Base-by-base conservation (phyloP, 2,113 vertebrate genomes). In the Paradoxurus hermaphroditus region DNA sequence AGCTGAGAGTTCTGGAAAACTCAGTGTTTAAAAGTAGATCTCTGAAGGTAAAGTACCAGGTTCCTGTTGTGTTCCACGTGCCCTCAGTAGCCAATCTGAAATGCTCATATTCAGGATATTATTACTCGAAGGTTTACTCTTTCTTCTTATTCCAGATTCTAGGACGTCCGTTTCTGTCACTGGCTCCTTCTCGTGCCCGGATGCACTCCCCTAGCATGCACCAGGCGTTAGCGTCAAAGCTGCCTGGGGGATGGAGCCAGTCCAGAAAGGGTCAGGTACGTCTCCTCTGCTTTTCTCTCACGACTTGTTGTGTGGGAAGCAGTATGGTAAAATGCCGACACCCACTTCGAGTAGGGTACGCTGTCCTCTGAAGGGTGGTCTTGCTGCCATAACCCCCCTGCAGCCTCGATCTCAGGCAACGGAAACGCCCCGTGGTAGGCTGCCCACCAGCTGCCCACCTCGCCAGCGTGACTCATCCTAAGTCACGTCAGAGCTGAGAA, bases 111-210 rank as follows among this genome's bases (percentile, higher is more conserved):
- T 96, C 39, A 89, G 93, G 84, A 41, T 97, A 67, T 93, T 96
- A 39, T 89, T 92, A 81, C 96, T 82, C 81, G 91, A 96, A 98
- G 98, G 81, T 97, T 95, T 97, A 96, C 95, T 98, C 97, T 97
- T 97, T 98, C 98, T 98, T 97, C 98, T 99, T 98, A 95, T 98
- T 98, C 97, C 98, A 98, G 98, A 98, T 98, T 97, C 96, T 98
- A 98, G 98, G 98, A 98, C 68, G 4, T 97, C 96, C 75, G 4
- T 98, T 97, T 97, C 97, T 98, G 96, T 98, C 56, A 97, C 96
- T 98, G 96, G 96, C 95, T 96, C 96, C 93, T 93, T 95, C 90
- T 93, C 72, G 90, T 36, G 97, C 98, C 97, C 98, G 98, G 98
- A 97, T 98, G 97, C 68, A 97, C 96, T 89, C 72, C 97, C 98